Base-by-base conservation (phyloP, 2,888 invertebrate species). In the Megamerina dolium region DNA sequence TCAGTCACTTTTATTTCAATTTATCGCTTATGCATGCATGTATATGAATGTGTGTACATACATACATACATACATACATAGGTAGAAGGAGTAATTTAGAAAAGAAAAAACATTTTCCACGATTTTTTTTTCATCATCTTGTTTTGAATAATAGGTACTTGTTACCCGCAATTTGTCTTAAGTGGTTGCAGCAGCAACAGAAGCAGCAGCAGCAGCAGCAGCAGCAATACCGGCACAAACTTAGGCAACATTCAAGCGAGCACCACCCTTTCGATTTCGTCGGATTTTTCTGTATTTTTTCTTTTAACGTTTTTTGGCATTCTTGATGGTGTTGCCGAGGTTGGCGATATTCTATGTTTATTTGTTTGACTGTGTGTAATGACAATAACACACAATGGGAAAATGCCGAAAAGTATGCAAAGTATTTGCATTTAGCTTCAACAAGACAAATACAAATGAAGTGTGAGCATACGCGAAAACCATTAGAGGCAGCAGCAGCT, bases 111-210 rank as follows among this genome's bases (percentile, higher is more conserved):
- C 10, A 23, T 23, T 23, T 23, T 23, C 23, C 23, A 23, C 23
- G 23, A 23, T 23, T 23, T 43, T 48, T 42, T 49, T 47, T 43
- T 20, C 40, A 31, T 41, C 33, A 17, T 34, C 41, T 46, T 36
- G 29, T 14, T 36, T 21, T 43, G 34, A 30, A 29, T 35, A 33
- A 55, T 59, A 54, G 52, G 55, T 57, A 54, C 54, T 57, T 58
- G 61, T 58, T 59, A 60, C 60, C 61, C 61, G 60, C 64, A 62
- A 66, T 64, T 64, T 66, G 64, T 60, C 60, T 61, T 62, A 63
- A 66, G 64, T 63, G 64, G 60, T 53, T 52, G 43, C 43, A 35
- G 43, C 13, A 29, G 19, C 21, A 17, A 29, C 48, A 46, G 45
- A 44, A 41, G 43, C 45, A 51, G 41, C n/a, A 26, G 17, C 20